Conservation (phyloP, 2,888 invertebrate species). For the Pilophorus perplexus region DNA sequence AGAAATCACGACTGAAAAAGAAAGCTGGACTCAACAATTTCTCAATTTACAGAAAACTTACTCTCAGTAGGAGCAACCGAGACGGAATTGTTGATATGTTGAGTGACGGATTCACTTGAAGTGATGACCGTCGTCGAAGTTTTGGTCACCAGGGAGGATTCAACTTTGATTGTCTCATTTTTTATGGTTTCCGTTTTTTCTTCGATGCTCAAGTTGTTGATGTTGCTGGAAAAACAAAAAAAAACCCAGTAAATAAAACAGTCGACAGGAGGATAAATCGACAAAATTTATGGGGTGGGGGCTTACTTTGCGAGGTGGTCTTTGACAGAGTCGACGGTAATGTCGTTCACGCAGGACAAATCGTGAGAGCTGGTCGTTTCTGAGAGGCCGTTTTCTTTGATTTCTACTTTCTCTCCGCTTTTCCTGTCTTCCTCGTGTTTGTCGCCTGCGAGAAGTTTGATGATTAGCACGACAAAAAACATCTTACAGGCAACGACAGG, state of each 20-base stretch:
- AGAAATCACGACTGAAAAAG: too few species aligned
- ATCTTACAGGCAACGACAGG: too few species aligned
- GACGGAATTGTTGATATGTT: constrained; percentile 49
- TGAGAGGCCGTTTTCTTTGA: constrained; percentile 55
- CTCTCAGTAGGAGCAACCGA: constrained; percentile 49
- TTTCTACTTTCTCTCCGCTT: constrained; percentile 46
- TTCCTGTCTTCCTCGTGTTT: constrained; percentile 24
- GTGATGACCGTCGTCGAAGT: constrained; percentile 62
- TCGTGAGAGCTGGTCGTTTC: constrained; percentile 57
- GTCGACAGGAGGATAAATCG: neutral
- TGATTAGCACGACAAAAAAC: too few species aligned
- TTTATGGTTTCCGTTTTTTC: constrained; percentile 44
- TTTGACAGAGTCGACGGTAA: constrained; percentile 90
- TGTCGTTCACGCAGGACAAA: constrained; percentile 68
- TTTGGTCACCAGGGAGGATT: constrained; percentile 44
- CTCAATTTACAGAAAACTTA: too few species aligned
- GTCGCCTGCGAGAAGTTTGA: constrained; percentile 1
- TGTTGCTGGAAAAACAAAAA: constrained; percentile 37
- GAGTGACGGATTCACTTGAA: constrained; percentile 55
- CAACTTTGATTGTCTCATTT: constrained; percentile 46
- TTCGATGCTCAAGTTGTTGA: constrained; percentile 41
- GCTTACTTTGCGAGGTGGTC: constrained; percentile 65
- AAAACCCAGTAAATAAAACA: neutral
- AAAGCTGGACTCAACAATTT: too few species aligned
- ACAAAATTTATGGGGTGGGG: neutral